A percentile compares a stretch with the other conserved stretches of the same genome.
Conservation (phyloP, 1,140 invertebrate genomes). For the Cylas formicarius region DNA sequence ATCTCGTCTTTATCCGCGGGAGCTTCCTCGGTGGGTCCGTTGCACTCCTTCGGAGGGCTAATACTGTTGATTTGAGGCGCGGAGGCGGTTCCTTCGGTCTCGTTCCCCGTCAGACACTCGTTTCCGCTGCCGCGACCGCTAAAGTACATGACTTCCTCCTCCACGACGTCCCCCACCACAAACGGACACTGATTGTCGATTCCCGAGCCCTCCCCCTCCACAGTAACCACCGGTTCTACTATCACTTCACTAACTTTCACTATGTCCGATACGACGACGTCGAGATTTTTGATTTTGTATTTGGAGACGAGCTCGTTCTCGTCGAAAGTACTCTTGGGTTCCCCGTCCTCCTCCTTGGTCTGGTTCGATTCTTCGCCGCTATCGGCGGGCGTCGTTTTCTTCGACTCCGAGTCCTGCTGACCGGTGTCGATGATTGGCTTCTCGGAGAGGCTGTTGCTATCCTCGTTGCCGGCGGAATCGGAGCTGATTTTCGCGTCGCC, state of each 20-base stretch:
- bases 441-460: constrained; percentile 54
- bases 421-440: constrained; percentile 48
- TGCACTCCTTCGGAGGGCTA: constrained; percentile 6
- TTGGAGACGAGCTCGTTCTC: constrained; percentile 5
- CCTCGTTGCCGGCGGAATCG: constrained; percentile 55
- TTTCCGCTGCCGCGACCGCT: constrained; percentile 62
- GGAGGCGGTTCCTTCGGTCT: constrained; percentile 2
- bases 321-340: constrained; percentile 8
- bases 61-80: constrained; percentile 9
- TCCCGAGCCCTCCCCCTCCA: constrained; percentile 66
- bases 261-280: constrained; percentile 6
- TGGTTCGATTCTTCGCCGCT: constrained; percentile 17
- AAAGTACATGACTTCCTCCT: constrained; percentile 67
- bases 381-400: constrained; percentile 22
- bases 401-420: constrained; percentile 33
- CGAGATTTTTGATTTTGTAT: constrained; percentile 17
- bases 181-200: constrained; percentile 41
- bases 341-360: constrained; percentile 16
- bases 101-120: constrained; percentile 45
- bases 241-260: constrained; percentile 43
- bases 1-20: background rate
- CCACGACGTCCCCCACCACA: constrained; percentile 57
- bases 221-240: constrained; percentile 62
- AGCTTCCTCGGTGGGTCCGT: constrained; percentile 1
- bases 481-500: constrained; percentile 52